Evolutionary conservation across 2,113 vertebrate species (phyloP).

Genomic region (Noctilio leporinus): DNA sequence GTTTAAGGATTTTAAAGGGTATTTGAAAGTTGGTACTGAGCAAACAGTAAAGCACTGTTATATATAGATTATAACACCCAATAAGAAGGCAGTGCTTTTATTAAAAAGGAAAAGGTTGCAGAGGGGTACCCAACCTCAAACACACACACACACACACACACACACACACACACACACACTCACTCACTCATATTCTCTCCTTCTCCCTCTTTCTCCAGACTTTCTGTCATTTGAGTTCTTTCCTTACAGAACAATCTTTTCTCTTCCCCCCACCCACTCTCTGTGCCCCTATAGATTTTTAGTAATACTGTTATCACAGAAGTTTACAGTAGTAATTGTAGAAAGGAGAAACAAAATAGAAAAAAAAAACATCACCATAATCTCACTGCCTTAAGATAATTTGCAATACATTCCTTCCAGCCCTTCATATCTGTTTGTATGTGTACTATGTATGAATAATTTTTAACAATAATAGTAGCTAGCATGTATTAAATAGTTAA

Average conservation of each 20-base stretch:
- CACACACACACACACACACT: not conserved
- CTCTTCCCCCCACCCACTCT: accelerated
- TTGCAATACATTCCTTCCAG: not conserved
- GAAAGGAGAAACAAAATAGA: not conserved
- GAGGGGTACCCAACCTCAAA: not conserved
- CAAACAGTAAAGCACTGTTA: not conserved
- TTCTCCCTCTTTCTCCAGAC: no score
- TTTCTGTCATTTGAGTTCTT: not conserved
- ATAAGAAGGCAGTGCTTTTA: not conserved
- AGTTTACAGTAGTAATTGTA: not conserved
- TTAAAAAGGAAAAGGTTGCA: not conserved
- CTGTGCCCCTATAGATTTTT: not conserved
- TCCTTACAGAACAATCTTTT: not conserved
- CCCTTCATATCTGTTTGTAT: not conserved
- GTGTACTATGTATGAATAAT: not conserved
- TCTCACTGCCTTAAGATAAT: not conserved
- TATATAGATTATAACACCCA: not conserved
- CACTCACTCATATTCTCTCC: not conserved
- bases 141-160: not conserved
- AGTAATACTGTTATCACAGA: not conserved
- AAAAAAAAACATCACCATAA: not conserved
- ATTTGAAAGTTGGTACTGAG: not conserved
- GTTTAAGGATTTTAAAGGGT: not conserved
- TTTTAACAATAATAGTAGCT: not conserved
- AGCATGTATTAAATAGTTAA: not conserved